A percentile compares a stretch with the other conserved stretches of the same genome.
These are phyloP conservation scores for Hystrix cristata DNA, from an alignment of 2,113 vertebrate genomes.

Conservation along the genomic window DNA sequence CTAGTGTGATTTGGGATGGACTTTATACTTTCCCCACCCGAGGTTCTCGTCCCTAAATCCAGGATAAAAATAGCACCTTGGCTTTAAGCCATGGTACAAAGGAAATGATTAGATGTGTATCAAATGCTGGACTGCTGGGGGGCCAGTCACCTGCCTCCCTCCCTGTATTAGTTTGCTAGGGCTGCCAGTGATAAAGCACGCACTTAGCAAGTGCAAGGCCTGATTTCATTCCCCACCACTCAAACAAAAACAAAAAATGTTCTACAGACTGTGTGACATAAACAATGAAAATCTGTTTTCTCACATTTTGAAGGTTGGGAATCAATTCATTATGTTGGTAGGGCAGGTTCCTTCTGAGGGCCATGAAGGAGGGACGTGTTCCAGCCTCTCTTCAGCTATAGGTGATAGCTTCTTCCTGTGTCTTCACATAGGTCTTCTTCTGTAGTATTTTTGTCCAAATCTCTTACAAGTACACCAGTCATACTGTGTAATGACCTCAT, in stretches of 20 bases:
- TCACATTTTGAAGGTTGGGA: background rate
- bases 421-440: background rate
- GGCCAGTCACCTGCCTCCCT: background rate
- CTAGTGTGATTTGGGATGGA: background rate
- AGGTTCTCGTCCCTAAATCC: background rate
- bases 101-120: background rate
- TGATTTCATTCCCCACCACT: too few species aligned
- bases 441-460: background rate
- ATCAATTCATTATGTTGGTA: background rate
- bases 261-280: background rate
- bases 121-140: rapidly evolving
- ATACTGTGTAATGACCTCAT: background rate
- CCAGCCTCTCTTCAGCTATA: background rate
- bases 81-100: background rate
- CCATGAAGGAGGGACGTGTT: background rate
- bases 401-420: background rate
- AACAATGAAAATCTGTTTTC: background rate
- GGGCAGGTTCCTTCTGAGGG: background rate
- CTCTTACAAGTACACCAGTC: background rate
- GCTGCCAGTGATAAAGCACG: background rate
- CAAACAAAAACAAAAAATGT: too few species aligned
- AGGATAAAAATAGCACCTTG: background rate
- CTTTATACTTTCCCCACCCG: background rate
- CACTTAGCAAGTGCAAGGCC: too few species aligned
- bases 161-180: background rate